Base-by-base conservation (phyloP, 2,113 vertebrate species). In the Poecilia latipinna region DNA sequence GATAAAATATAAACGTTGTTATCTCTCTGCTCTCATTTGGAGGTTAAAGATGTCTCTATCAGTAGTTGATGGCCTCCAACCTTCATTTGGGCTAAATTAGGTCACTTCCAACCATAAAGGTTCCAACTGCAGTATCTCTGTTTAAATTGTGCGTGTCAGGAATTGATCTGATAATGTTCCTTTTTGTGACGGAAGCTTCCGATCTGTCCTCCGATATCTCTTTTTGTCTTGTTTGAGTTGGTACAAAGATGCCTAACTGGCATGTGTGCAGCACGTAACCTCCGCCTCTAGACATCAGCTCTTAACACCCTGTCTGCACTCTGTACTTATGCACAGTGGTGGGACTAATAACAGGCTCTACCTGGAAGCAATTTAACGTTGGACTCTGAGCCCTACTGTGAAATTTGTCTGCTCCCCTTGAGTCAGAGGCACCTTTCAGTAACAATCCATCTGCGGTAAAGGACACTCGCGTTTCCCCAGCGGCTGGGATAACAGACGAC, bases 301-400 rank as follows among this genome's bases (percentile, higher is more conserved):
- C 75, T 85, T 85, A 89, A 89, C 90, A 84, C 79, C 86, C 72
- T 11, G 87, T 85, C 83, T 92, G 75, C 26, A 90, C 82, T 82
- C 89, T 90, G 81, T 87, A 90, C 68, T 92, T 93, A 86, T 51
- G 79, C 77, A 65, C 83, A 72, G 79, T 71, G 78, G 75, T 84
- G 80, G 66, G 82, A 81, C 87, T 93, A 92, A 90, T 93, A 83
- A 93, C 84, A 92, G 89, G 77, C 60, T 91, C 86, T 88, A 87
- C 91, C 86, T 90, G 84, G 82, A 90, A 91, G 88, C 87, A 83
- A 80, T 91, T 84, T 87, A 80, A 85, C 75, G 66, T 80, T 35
- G 78, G 85, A 77, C 88, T 86, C 79, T 65, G 65, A 6, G 80
- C 75, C 8, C 86, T 77, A 85, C 81, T 63, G 72, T 91, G 85